phyloP scores from a whole-genome alignment of 2,113 vertebrate species.

The Rhineura floridana region DNA sequence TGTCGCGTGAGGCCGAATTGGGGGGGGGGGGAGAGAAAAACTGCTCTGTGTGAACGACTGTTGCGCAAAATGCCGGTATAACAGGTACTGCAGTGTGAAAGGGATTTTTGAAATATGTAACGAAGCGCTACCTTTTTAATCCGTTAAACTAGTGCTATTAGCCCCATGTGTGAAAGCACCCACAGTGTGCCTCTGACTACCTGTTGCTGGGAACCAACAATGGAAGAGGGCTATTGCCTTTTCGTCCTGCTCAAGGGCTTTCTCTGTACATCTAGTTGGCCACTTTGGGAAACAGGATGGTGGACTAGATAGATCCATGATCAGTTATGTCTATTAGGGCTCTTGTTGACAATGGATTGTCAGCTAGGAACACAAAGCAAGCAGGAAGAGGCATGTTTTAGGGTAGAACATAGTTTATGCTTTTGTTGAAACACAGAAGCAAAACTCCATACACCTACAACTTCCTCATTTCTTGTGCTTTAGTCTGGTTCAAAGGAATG shows the following conservation, averaged over 20 bases:
- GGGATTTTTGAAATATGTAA: no score
- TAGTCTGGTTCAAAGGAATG: background rate
- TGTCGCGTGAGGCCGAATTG: no score
- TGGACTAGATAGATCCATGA: background rate
- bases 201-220: background rate
- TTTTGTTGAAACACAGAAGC: background rate
- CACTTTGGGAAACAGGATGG: background rate
- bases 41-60: no score
- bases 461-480: background rate
- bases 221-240: background rate
- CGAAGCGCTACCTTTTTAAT: no score
- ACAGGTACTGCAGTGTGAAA: no score
- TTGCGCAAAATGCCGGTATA: no score
- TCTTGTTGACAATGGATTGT: background rate
- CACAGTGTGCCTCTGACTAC: background rate
- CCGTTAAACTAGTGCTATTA: no score
- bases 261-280: background rate
- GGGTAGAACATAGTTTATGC: background rate
- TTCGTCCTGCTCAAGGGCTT: background rate
- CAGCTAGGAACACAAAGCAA: background rate
- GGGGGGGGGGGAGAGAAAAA: no score
- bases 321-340: background rate
- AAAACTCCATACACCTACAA: background rate
- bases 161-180: no score
- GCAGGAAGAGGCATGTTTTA: background rate